Evolutionary conservation across 1,140 invertebrate genomes (phyloP), one percentile per base, ranked within the genome.

Genomic region (Episyrphus balteatus): DNA sequence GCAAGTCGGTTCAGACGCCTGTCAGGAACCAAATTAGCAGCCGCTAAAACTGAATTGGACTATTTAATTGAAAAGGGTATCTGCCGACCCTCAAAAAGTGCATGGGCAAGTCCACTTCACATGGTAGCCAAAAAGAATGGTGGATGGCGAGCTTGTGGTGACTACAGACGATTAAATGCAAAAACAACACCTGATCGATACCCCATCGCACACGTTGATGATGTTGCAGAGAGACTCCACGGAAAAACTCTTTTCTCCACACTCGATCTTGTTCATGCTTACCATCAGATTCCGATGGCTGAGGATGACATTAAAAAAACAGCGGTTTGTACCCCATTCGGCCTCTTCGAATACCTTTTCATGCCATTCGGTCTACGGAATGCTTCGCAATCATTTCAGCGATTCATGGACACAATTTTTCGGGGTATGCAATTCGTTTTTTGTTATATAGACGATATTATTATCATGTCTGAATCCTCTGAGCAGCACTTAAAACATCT

Each of bases 261-360:
- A 2, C 42, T 78, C 0, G 74, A 79, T 61, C 42, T 78, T 14
- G 49, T 55, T 0, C 53, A 56, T 10, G 76, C 74, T 0, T 79
- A 70, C 52, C 68, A 71, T 57, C 75, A 69, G 31, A 61, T 70
- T 3, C 67, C 63, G 1, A 50, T 70, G 9, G 42, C 40, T 1
- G 26, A 30, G 36, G 54, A 53, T 11, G 62, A 70, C 43, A 56
- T 70, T 9, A 54, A 42, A 9, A 71, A 72, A 51, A 71, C 63
- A 8, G 62, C 66, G 0, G 51, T 70, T 2, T 61, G 50, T 2
- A 70, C 65, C 18, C 55, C 63, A 3, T 66, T 66, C 39, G 32
- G 70, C 58, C 44, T 58, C 14, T 53, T 50, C 8, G 58, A 64
- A 49, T 58, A 52, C 15, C 19, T 37, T 1, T 32, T 30, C 8